Evolutionary conservation across 2,888 invertebrate species (phyloP), one percentile per base, ranked within the genome.

Genomic region (Branchipolynoe longqiensis): DNA sequence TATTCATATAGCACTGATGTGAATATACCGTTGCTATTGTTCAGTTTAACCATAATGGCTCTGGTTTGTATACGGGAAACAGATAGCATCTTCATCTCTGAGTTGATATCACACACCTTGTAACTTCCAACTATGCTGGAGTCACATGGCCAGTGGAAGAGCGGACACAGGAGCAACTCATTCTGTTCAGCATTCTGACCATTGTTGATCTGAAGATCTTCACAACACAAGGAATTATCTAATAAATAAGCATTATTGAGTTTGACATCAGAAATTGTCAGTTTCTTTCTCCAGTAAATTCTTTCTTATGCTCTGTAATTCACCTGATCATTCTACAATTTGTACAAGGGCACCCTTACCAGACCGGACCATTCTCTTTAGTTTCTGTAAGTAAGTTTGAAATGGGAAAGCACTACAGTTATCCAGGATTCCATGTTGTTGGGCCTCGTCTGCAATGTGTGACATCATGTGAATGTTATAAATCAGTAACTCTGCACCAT

Each of bases 391-490:
- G 62, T 82, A 54, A 62, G 87, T 87, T 58, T 87, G 85, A 87
- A 87, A 87, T 18, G 78, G 84, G 73, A 87, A 87, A 2, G 74
- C 74, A 28, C 62, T 82, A 25, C 85, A 38, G 6, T 84, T 85
- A 58, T 87, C 87, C 59, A 87, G 40, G 22, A 69, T 69, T 2
- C 59, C 18, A 56, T 69, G 82, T 0, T 41, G 0, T 40, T 40
- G 41, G 3, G 58, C 86, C 54, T 87, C 86, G 41, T 85, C 85
- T 31, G 48, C 36, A 0, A 87, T 22, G 33, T 87, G 87, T 28
- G 33, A 4, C 33, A 87, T 62, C 33, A 18, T 58, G 56, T 87
- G 87, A 0, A 87, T 84, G 83, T 87, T 87, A 40, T 87, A 86
- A 14, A 83, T 64, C 3, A 33, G 12, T 40, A 85, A 87, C 28